Evolutionary conservation across 2,888 invertebrate species (phyloP), one percentile per base, ranked within the genome.

Genomic region (Parelbella ahira): DNA sequence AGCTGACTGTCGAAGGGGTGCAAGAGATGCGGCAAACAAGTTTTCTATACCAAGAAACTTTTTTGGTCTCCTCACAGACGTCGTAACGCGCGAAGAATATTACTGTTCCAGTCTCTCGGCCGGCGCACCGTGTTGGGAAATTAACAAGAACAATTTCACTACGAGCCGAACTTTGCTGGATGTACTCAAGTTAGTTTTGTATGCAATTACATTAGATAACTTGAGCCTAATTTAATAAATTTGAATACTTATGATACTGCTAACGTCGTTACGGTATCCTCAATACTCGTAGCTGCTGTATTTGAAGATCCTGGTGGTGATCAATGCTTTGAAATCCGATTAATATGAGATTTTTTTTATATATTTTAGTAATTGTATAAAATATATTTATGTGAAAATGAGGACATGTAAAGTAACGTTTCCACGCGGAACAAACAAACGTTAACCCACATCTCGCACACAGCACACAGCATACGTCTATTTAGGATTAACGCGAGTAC

Each of bases 401-500:
- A n/a, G n/a, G n/a, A n/a, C n/a, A n/a, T n/a, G 4, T 24, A 13
- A 27, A 3, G 12, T 4, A 3, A 32, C 36, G 37, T 23, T 24
- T 36, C 12, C 47, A 34, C 41, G 33, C 28, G 13, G 29, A 28
- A 24, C 15, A 30, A 44, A 19, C 23, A 38, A 18, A n/a, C 4
- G 6, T 5, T 13, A 27, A 25, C 20, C 23, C 25, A 12, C 18
- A 37, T 10, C 15, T 15, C 15, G 15, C 10, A 18, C 5, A 13
- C 34, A 27, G 12, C 15, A 24, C 18, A 15, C 10, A 18, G 36
- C 24, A 12, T 23, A 12, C 19, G 44, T 48, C 46, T 50, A 52
- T 58, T 45, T 50, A 51, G 50, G 47, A 53, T 54, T 55, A 56
- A 54, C 52, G 51, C 44, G 43, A 11, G 37, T 47, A 53, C 51